These are phyloP conservation scores for Sigmodon hispidus DNA, from an alignment of 2,113 vertebrate species.

Conservation along the genomic window DNA sequence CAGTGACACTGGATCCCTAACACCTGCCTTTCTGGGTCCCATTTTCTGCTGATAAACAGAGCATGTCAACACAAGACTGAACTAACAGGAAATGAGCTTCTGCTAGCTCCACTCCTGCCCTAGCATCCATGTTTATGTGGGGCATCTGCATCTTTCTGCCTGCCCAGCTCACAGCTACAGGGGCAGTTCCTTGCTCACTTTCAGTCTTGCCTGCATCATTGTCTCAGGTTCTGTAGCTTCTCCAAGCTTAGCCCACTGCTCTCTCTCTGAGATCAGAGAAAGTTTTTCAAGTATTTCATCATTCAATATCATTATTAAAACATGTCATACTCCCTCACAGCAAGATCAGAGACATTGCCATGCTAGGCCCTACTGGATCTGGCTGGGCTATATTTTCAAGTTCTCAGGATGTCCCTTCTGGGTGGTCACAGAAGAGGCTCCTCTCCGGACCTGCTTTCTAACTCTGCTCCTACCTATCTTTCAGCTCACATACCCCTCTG, in stretches of 20 bases:
- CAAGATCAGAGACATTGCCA: not conserved
- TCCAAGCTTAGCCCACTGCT: not conserved
- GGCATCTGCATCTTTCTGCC: too few relatives aligned
- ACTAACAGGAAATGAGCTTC: not conserved
- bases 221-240: not conserved
- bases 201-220: not conserved
- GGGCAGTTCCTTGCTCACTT: too few relatives aligned
- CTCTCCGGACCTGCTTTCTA: not conserved
- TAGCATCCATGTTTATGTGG: fast-evolving
- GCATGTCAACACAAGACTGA: not conserved
- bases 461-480: not conserved
- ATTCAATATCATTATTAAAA: not conserved
- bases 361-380: not conserved
- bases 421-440: not conserved
- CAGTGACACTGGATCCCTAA: not conserved
- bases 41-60: not conserved
- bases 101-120: too few relatives aligned
- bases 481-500: not conserved
- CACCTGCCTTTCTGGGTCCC: not conserved
- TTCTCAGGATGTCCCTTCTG: fast-evolving
- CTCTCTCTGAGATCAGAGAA: not conserved
- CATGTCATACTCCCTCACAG: not conserved
- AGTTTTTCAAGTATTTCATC: not conserved
- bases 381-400: fast-evolving
- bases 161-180: not conserved